Percentiles rank a stretch among this genome's conserved stretches.
phyloP scores from a whole-genome alignment of 2,797 vertebrate species.

The Hippoglossus hippoglossus region DNA sequence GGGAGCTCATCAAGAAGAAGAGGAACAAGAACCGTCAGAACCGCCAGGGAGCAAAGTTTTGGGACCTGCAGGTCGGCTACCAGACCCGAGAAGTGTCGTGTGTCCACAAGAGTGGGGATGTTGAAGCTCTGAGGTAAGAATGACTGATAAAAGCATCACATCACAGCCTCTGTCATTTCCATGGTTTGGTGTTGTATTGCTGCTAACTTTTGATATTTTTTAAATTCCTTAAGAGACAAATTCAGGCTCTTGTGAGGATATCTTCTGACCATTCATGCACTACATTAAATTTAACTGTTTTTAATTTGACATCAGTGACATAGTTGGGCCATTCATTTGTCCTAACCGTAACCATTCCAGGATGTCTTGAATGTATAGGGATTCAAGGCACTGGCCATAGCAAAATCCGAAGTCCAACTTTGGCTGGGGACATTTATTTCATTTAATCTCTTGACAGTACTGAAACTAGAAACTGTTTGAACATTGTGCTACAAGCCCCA shows the following conservation, averaged over 20 bases:
- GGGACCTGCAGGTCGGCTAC: conserved; percentile 95
- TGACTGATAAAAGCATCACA: neutral
- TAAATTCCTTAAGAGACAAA: too few relatives aligned
- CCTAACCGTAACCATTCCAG: neutral
- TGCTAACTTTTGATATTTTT: too few relatives aligned
- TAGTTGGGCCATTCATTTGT: too few relatives aligned
- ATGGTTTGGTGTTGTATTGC: too few relatives aligned
- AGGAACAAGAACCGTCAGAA: conserved; percentile 93
- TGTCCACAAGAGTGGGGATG: conserved; percentile 88
- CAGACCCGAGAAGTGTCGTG: conserved; percentile 93
- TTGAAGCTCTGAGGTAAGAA: conserved; percentile 89
- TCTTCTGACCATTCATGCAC: too few relatives aligned
- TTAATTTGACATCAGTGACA: too few relatives aligned
- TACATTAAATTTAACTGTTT: too few relatives aligned
- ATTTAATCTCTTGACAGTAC: neutral
- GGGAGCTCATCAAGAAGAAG: conserved; percentile 95
- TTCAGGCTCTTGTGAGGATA: too few relatives aligned
- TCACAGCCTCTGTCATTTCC: neutral
- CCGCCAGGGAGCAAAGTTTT: conserved; percentile 92
- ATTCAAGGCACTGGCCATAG: neutral
- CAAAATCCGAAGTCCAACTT: neutral
- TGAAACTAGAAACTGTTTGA: neutral
- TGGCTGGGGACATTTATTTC: neutral
- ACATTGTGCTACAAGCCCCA: neutral
- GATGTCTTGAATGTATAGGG: neutral